Evolutionary conservation across 2,797 vertebrate genomes (phyloP).

Genomic region (Phoebastria nigripes): DNA sequence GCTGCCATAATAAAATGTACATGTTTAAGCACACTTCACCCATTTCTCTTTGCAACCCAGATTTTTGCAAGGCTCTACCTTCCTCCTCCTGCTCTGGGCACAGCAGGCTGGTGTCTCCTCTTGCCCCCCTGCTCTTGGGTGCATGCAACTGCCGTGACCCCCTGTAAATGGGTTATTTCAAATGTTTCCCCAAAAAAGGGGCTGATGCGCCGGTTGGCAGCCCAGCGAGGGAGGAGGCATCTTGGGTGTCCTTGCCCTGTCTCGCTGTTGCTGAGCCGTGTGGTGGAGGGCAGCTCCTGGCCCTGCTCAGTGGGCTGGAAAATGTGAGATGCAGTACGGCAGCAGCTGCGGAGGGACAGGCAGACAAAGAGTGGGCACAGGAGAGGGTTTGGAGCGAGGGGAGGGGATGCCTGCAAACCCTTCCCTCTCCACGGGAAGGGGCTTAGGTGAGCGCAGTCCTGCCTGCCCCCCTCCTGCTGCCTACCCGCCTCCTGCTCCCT

Average conservation of each 20-base stretch:
- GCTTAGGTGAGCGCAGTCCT: neutral
- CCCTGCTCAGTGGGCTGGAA: conserved; percentile 64
- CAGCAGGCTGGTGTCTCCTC: neutral
- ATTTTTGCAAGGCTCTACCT: neutral
- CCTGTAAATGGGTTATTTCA: neutral
- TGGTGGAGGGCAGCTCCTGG: conserved; percentile 20
- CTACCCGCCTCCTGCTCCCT: neutral
- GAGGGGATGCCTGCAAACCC: conserved; percentile 7
- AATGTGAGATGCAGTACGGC: conserved; percentile 67
- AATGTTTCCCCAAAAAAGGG: neutral
- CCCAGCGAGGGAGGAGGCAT: neutral
- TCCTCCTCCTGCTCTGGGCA: neutral
- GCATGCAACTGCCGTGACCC: neutral
- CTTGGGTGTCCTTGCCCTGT: conserved; percentile 14
- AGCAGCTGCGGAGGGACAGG: conserved; percentile 55
- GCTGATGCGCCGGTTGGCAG: neutral
- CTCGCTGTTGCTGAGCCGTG: neutral
- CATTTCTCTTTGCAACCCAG: neutral
- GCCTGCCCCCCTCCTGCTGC: neutral
- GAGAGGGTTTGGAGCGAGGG: conserved; percentile 23
- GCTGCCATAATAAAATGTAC: neutral
- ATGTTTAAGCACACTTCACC: neutral
- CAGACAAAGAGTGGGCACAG: conserved; percentile 49
- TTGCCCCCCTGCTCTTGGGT: neutral
- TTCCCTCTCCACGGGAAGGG: neutral